A percentile compares a stretch with the other conserved stretches of the same genome.
Conservation (phyloP, 2,113 vertebrate species). For the Tachuris rubrigastra region DNA sequence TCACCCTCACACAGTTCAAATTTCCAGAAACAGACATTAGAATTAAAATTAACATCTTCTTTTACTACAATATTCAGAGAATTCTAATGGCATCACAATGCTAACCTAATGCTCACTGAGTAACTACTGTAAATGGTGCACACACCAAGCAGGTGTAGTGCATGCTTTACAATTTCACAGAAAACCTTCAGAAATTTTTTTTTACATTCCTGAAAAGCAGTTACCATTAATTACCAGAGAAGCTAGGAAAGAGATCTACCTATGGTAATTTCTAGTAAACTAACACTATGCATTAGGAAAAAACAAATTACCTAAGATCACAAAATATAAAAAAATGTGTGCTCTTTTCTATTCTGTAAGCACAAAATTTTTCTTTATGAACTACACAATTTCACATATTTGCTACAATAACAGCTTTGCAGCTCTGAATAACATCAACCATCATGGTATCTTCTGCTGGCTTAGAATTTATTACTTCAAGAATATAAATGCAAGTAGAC, state of each 20-base stretch:
- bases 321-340: neutral
- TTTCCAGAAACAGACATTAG: neutral
- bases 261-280: neutral
- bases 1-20: neutral
- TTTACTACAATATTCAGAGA: neutral
- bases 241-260: neutral
- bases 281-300: neutral
- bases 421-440: neutral
- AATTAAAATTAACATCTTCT: neutral
- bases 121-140: neutral
- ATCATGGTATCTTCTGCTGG: neutral
- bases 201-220: neutral
- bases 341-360: neutral
- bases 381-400: neutral
- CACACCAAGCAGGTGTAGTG: neutral
- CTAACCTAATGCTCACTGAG: neutral
- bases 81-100: neutral
- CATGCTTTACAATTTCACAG: neutral
- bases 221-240: neutral
- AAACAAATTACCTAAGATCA: neutral
- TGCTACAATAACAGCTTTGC: neutral
- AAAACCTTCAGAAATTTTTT: neutral
- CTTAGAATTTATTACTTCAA: neutral
- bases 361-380: neutral
- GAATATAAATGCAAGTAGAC: neutral